Conservation (phyloP, 2,888 invertebrate species). For the Mesochorus sp. region DNA sequence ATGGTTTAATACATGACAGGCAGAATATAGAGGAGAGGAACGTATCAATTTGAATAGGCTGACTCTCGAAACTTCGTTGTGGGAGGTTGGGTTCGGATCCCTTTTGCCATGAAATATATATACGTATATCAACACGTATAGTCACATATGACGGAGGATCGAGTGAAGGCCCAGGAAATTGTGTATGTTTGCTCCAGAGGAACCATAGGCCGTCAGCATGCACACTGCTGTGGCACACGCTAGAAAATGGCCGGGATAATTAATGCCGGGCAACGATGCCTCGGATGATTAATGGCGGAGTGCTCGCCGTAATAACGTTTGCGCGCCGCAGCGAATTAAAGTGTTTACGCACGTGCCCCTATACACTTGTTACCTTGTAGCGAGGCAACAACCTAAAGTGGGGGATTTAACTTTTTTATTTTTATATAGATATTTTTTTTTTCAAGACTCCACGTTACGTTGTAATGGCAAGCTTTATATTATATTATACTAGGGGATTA, state of each 20-base stretch:
- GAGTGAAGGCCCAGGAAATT: conserved; percentile 32
- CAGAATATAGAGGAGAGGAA: conserved; percentile 66
- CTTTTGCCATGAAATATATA: conserved; percentile 34
- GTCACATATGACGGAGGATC: conserved; percentile 20
- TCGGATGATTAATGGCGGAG: conserved; percentile 77
- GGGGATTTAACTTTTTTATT: neutral
- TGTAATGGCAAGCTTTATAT: too few species aligned
- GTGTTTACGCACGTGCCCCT: conserved; percentile 70
- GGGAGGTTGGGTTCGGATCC: conserved; percentile 61
- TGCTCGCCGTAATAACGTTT: conserved; percentile 75
- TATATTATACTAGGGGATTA: too few species aligned
- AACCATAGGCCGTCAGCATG: neutral
- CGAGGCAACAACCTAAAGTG: too few species aligned
- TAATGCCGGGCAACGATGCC: conserved; percentile 78
- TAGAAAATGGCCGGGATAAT: conserved; percentile 79
- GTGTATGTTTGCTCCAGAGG: conserved; percentile 5
- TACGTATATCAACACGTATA: conserved; percentile 24
- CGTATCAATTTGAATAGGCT: conserved; percentile 78
- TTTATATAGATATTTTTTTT: neutral
- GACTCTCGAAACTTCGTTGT: conserved; percentile 70
- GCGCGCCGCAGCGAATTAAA: conserved; percentile 74
- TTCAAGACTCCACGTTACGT: too few species aligned
- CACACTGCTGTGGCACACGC: conserved; percentile 60
- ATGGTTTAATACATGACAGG: too few species aligned
- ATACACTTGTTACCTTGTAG: too few species aligned